Evolutionary conservation across 2,888 invertebrate species (phyloP).

Genomic region (Lampropteryx suffumata): DNA sequence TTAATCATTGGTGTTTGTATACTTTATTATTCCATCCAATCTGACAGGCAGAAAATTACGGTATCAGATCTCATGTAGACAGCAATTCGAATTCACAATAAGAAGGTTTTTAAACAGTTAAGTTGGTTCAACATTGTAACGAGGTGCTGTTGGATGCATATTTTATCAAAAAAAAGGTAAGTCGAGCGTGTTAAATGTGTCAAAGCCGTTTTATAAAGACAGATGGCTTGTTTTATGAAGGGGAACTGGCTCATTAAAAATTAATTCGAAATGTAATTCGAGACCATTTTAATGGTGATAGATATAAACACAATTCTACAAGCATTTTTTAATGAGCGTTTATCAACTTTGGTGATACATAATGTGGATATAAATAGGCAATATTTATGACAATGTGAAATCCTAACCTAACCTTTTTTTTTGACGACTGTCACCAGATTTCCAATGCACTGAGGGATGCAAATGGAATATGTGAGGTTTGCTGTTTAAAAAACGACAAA

Average conservation of each 20-base stretch:
- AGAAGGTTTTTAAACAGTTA: constrained; percentile 4
- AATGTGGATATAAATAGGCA: too few species aligned
- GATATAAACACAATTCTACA: too few species aligned
- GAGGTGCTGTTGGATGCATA: constrained; percentile 13
- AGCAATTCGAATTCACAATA: not conserved
- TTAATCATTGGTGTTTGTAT: too few species aligned
- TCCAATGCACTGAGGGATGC: too few species aligned
- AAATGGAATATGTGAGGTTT: too few species aligned
- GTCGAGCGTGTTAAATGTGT: constrained; percentile 55
- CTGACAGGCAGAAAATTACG: constrained; percentile 18
- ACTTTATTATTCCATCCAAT: constrained; percentile 2
- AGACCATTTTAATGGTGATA: too few species aligned
- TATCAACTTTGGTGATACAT: too few species aligned
- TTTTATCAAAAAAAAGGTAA: constrained; percentile 19
- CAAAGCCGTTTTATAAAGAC: constrained; percentile 42
- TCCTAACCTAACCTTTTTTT: too few species aligned
- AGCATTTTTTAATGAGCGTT: too few species aligned
- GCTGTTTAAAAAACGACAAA: too few species aligned
- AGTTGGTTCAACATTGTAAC: constrained; percentile 1
- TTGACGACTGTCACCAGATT: too few species aligned
- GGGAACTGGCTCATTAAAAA: constrained; percentile 11
- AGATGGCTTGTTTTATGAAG: constrained; percentile 34
- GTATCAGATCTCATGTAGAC: not conserved
- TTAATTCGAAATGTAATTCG: not conserved
- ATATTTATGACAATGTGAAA: too few species aligned